A percentile compares a stretch with the other conserved stretches of the same genome.
Evolutionary conservation across 1,140 invertebrate species (phyloP).

Genomic region (Lepidostoma basale): DNA sequence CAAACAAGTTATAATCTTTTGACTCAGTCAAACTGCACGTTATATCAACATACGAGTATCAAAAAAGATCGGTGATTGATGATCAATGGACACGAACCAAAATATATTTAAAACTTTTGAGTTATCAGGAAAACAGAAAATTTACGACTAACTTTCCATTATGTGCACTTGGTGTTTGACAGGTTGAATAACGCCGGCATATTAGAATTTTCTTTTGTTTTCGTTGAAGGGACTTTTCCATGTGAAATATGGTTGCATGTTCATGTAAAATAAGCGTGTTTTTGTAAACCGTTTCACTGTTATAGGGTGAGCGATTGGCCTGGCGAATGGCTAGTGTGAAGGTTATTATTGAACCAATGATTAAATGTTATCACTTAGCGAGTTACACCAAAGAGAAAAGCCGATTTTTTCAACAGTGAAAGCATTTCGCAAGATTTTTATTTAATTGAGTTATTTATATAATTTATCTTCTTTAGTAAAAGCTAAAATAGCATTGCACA

Average conservation of each 20-base stretch:
- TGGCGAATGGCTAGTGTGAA: too few relatives aligned
- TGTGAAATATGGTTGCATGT: background rate
- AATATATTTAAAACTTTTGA: background rate
- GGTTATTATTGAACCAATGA: too few relatives aligned
- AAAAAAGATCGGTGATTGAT: constrained; percentile 2
- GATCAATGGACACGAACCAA: background rate
- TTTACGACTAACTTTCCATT: constrained; percentile 2
- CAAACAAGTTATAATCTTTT: too few relatives aligned
- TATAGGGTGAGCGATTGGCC: background rate
- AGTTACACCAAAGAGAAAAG: too few relatives aligned
- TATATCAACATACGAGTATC: background rate
- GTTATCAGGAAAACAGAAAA: background rate
- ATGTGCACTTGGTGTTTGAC: constrained; percentile 5
- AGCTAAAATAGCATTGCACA: too few relatives aligned
- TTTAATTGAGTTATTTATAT: too few relatives aligned
- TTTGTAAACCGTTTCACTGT: background rate
- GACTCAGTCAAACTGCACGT: too few relatives aligned
- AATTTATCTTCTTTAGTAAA: too few relatives aligned
- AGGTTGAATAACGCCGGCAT: background rate
- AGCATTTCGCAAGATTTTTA: too few relatives aligned
- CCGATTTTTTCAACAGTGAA: too few relatives aligned
- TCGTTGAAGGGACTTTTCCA: background rate
- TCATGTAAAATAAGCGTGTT: background rate
- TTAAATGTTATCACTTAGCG: too few relatives aligned
- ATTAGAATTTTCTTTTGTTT: background rate